These are phyloP conservation scores for Gyps fulvus DNA, from an alignment of 2,113 vertebrate genomes.

Conservation along the genomic window DNA sequence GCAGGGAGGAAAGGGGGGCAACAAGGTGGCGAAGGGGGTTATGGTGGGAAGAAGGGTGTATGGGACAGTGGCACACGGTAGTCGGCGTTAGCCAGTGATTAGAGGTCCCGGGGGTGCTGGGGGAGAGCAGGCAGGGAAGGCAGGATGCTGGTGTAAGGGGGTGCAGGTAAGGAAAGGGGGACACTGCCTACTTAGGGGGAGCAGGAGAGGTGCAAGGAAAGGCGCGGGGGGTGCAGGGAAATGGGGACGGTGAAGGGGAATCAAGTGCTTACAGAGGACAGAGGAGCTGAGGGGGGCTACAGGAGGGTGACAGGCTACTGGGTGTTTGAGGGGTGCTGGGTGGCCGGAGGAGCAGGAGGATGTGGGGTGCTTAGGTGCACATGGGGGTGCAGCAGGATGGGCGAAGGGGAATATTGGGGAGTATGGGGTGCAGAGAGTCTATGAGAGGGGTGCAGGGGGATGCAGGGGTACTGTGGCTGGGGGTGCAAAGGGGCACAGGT, in stretches of 20 bases:
- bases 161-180: not conserved
- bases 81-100: not conserved
- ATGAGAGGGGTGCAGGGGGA: not conserved
- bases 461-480: not conserved
- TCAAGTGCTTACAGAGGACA: not conserved
- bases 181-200: not conserved
- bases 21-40: not conserved
- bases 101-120: not conserved
- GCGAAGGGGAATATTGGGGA: not conserved
- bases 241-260: not conserved
- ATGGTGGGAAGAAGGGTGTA: not conserved
- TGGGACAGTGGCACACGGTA: fast-evolving
- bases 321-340: not conserved
- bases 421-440: not conserved
- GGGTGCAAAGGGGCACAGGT: not conserved
- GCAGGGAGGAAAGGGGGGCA: not conserved
- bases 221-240: not conserved
- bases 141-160: not conserved
- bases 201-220: not conserved
- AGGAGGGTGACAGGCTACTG: not conserved
- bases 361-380: not conserved
- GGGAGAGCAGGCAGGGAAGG: not conserved
- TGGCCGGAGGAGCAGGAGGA: not conserved
- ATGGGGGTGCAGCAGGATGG: not conserved
- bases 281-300: not conserved